phyloP scores from a whole-genome alignment of 2,113 vertebrate genomes.

The Seriola aureovittata region DNA sequence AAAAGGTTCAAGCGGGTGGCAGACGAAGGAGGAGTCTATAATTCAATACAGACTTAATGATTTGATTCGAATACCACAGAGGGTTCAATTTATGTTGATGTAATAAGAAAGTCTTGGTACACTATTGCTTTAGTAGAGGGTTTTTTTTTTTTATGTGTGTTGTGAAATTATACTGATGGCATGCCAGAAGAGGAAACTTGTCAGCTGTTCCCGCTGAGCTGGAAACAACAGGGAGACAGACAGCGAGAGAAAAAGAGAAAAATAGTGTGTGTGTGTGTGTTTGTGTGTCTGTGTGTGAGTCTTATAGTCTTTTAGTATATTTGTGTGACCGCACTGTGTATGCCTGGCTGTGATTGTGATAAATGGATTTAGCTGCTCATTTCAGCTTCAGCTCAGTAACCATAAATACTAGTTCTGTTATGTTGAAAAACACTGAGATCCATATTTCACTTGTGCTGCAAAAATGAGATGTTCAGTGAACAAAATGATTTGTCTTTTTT shows the following conservation, averaged over 20 bases:
- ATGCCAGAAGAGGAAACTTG: slow-evolving; percentile 70
- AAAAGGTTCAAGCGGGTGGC: slow-evolving; percentile 4
- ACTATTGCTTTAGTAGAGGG: not conserved
- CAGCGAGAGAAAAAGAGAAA: slow-evolving; percentile 36
- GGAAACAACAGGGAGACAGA: slow-evolving; percentile 69
- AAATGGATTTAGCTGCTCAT: slow-evolving; percentile 50
- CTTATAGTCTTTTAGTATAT: slow-evolving; percentile 9
- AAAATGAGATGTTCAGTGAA: slow-evolving; percentile 37
- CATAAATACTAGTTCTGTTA: slow-evolving; percentile 27
- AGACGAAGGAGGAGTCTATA: not conserved
- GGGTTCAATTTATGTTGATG: slow-evolving; percentile 8
- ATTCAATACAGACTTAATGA: slow-evolving; percentile 20
- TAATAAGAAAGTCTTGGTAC: not conserved
- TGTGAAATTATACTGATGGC: slow-evolving; percentile 47
- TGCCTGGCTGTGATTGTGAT: slow-evolving; percentile 28
- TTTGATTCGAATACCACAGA: slow-evolving; percentile 1
- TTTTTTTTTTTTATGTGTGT: slow-evolving; percentile 6
- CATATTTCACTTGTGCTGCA: not conserved
- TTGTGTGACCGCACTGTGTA: slow-evolving; percentile 10
- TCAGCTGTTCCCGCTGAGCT: slow-evolving; percentile 74
- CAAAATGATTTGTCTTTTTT: slow-evolving; percentile 7
- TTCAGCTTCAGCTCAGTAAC: slow-evolving; percentile 46
- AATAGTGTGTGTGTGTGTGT: slow-evolving; percentile 31
- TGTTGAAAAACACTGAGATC: slow-evolving; percentile 7
- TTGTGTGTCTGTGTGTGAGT: slow-evolving; percentile 3